A percentile compares a stretch with the other conserved stretches of the same genome.
Conservation (phyloP, 2,113 vertebrate species). For the Rhombomys opimus region DNA sequence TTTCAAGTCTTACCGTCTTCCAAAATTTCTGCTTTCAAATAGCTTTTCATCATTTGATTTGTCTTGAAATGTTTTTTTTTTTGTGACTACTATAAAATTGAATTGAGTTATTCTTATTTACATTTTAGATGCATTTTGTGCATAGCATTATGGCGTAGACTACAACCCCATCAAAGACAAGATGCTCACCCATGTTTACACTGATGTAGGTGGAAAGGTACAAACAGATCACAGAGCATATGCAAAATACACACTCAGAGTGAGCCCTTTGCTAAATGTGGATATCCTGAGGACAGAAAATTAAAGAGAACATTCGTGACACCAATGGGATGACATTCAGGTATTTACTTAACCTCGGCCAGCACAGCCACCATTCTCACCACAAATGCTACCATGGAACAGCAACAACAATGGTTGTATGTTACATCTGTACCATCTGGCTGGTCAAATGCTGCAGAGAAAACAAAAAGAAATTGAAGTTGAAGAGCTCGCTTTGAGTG, state of each 20-base stretch:
- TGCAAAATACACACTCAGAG: neutral
- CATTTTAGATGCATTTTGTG: neutral
- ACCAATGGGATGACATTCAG: neutral
- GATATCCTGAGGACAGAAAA: neutral
- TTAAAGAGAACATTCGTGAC: neutral
- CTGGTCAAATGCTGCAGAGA: neutral
- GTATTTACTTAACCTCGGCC: neutral
- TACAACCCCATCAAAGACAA: neutral
- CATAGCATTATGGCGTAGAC: neutral
- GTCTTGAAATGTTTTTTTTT: neutral
- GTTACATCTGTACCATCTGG: neutral
- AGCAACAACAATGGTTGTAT: neutral
- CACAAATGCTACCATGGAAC: neutral
- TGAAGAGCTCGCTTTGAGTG: neutral
- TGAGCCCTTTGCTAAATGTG: neutral
- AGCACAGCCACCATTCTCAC: neutral
- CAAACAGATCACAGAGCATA: neutral
- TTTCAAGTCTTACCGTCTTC: neutral
- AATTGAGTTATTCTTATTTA: neutral
- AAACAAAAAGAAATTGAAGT: neutral
- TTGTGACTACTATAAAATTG: neutral
- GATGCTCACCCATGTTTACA: neutral
- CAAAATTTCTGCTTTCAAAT: constrained; percentile 22
- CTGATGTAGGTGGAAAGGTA: too few relatives aligned
- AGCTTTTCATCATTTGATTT: neutral